A percentile compares a stretch with the other conserved stretches of the same genome.
These are phyloP conservation scores for Montipora capricornis DNA, from an alignment of 64 coral and sea anemone genomes.

Conservation along the genomic window DNA sequence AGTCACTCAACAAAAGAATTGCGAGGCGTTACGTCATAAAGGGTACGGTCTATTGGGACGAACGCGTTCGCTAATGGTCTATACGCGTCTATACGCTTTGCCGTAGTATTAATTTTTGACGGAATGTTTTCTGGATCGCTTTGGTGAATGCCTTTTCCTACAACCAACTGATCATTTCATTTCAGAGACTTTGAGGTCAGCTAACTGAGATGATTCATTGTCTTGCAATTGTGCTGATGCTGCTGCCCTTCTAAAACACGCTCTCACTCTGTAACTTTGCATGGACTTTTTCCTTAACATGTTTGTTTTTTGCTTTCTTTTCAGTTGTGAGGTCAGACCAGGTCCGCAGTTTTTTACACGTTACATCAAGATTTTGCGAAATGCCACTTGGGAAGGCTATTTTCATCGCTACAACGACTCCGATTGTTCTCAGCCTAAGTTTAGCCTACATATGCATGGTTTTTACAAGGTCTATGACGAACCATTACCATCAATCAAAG, in stretches of 20 bases:
- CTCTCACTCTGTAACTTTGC: not conserved
- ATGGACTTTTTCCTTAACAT: not conserved
- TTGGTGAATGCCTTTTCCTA: no score
- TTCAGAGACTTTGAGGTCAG: no score
- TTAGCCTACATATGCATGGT: conserved; percentile 70
- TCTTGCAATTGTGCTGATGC: no score
- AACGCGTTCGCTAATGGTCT: no score
- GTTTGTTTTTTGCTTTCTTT: not conserved
- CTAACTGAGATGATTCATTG: no score
- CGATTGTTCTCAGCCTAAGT: conserved; percentile 72
- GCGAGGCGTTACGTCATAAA: no score
- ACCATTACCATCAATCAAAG: conserved; percentile 7
- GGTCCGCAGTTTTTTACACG: conserved; percentile 90
- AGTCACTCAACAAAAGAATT: no score
- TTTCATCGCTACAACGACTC: conserved; percentile 79
- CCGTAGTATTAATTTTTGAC: no score
- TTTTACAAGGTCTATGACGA: conserved; percentile 44
- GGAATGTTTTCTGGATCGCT: no score
- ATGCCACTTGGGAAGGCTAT: conserved; percentile 75
- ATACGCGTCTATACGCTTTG: no score
- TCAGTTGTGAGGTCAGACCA: conserved; percentile 88
- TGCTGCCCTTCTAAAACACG: not conserved
- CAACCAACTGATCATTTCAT: no score
- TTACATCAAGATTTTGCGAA: conserved; percentile 71
- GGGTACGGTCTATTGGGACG: no score